These are phyloP conservation scores for Platorchestia sp. DNA, from an alignment of 1,140 invertebrate genomes.

Conservation along the genomic window DNA sequence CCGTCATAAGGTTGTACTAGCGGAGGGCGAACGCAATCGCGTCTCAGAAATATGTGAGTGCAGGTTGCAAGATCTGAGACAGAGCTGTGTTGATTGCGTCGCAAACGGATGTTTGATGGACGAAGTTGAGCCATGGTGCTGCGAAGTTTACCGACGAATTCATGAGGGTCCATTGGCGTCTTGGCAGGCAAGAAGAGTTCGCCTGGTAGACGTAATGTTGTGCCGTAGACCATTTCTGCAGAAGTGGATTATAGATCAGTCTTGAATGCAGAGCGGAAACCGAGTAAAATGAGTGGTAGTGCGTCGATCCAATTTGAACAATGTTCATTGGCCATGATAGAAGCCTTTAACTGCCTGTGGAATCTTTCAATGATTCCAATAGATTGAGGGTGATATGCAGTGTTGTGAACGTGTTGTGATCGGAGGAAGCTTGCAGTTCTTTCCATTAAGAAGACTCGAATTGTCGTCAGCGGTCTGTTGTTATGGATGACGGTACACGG, in stretches of 20 bases:
- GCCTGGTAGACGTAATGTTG: neutral
- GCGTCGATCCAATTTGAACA: neutral
- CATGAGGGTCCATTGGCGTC: neutral
- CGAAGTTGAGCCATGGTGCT: neutral
- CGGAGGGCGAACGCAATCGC: neutral
- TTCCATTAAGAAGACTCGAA: neutral
- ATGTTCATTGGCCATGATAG: neutral
- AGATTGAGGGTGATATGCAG: neutral
- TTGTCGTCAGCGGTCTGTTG: neutral
- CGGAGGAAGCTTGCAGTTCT: neutral
- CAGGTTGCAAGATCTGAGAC: neutral
- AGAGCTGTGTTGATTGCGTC: neutral
- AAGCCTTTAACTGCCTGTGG: neutral
- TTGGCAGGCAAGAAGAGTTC: neutral
- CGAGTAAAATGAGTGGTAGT: neutral
- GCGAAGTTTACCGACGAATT: neutral
- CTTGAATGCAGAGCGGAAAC: neutral
- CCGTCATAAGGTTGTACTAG: neutral
- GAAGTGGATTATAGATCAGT: neutral
- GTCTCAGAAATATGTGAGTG: neutral
- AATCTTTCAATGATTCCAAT: neutral
- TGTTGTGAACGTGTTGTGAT: neutral
- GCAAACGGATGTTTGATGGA: neutral
- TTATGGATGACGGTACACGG: constrained; percentile 65
- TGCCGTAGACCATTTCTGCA: neutral